phyloP scores from a whole-genome alignment of 2,888 invertebrate species.

The Mesoligia furuncula region DNA sequence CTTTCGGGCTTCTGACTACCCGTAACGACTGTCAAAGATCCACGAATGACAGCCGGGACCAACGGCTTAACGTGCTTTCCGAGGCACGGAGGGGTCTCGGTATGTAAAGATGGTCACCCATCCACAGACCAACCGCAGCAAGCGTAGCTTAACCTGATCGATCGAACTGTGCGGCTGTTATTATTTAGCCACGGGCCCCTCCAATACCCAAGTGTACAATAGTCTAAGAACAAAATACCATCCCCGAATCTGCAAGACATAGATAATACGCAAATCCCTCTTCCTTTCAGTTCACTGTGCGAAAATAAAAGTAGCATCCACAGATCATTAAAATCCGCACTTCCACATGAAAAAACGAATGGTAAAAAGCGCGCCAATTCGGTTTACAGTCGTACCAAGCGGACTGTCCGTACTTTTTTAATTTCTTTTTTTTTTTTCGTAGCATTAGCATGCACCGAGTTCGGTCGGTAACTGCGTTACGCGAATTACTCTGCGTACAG shows the following conservation, averaged over 20 bases:
- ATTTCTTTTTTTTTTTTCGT: constrained; percentile 72
- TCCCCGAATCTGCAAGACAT: background rate
- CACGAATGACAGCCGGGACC: too few species aligned
- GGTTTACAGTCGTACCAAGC: constrained; percentile 75
- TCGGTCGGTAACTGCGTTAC: constrained; percentile 85
- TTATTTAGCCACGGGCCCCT: too few species aligned
- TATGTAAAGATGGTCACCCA: too few species aligned
- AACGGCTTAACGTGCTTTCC: too few species aligned
- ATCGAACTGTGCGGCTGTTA: too few species aligned
- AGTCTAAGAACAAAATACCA: background rate
- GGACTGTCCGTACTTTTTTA: constrained; percentile 72
- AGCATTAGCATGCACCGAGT: constrained; percentile 85
- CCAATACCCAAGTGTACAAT: background rate
- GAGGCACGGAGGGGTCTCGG: too few species aligned
- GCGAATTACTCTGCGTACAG: constrained; percentile 69
- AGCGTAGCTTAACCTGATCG: too few species aligned
- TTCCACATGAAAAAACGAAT: constrained; percentile 62
- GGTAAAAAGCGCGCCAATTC: constrained; percentile 72
- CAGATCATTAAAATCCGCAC: constrained; percentile 65
- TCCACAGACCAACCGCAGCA: too few species aligned
- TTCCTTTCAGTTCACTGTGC: constrained; percentile 22
- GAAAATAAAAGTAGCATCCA: constrained; percentile 51
- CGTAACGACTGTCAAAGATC: too few species aligned
- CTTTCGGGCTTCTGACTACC: too few species aligned
- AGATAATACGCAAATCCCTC: constrained; percentile 34